A percentile compares a stretch with the other conserved stretches of the same genome.
Evolutionary conservation across 2,888 invertebrate species (phyloP).

Genomic region (Orthosia gothica): DNA sequence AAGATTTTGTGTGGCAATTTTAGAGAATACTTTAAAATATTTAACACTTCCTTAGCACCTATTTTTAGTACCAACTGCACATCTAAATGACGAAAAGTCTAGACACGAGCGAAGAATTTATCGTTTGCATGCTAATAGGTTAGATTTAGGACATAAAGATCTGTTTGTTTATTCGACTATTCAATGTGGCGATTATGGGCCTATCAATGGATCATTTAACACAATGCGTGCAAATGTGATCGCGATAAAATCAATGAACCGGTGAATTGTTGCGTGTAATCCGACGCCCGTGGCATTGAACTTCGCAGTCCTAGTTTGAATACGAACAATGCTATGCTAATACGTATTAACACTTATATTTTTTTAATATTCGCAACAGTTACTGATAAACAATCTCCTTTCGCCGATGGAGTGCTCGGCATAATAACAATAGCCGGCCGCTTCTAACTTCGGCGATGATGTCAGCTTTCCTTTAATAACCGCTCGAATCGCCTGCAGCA

Average conservation of each 20-base stretch:
- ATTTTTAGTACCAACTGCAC: constrained; percentile 10
- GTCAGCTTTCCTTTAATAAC: constrained; percentile 88
- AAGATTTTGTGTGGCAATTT: constrained; percentile 19
- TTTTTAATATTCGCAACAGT: constrained; percentile 84
- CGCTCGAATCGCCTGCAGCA: constrained; percentile 79
- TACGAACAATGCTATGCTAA: constrained; percentile 74
- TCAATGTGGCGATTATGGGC: constrained; percentile 63
- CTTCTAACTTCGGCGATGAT: constrained; percentile 88
- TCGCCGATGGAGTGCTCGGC: constrained; percentile 77
- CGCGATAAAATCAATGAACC: constrained; percentile 83
- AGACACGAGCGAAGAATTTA: constrained; percentile 31
- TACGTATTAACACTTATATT: constrained; percentile 74
- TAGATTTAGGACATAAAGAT: constrained; percentile 40
- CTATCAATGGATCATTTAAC: constrained; percentile 83
- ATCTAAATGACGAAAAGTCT: constrained; percentile 20
- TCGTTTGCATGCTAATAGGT: constrained; percentile 52
- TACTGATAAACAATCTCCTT: constrained; percentile 86
- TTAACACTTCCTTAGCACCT: not conserved
- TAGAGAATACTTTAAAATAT: constrained; percentile 6
- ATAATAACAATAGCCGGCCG: constrained; percentile 83
- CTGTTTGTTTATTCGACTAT: constrained; percentile 66
- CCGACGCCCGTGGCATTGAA: constrained; percentile 85
- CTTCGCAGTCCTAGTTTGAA: constrained; percentile 77
- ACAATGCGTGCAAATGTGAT: constrained; percentile 82
- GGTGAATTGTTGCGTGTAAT: constrained; percentile 80